These are phyloP conservation scores for Drosophila falleni DNA, from an alignment of 2,888 invertebrate species.

Conservation along the genomic window DNA sequence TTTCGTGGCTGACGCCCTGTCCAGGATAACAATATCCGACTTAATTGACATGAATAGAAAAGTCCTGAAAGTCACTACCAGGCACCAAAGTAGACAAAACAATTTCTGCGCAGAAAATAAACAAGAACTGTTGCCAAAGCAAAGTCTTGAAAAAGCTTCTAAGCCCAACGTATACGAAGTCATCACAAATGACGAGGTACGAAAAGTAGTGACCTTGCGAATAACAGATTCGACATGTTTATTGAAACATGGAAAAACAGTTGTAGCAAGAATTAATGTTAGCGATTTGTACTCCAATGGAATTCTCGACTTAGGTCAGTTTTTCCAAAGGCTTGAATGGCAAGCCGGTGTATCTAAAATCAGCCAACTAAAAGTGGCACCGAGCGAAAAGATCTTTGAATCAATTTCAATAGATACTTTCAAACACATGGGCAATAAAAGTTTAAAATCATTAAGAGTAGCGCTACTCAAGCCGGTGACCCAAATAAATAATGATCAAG, in stretches of 20 bases:
- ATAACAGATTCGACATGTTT: slow-evolving; percentile 7
- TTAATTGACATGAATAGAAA: neutral
- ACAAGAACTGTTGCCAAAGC: slow-evolving; percentile 2
- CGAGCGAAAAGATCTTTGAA: slow-evolving; percentile 20
- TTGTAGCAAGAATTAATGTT: slow-evolving; percentile 18
- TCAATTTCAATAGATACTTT: slow-evolving; percentile 17
- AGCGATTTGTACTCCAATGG: slow-evolving; percentile 15
- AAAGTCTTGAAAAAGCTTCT: slow-evolving; percentile 5
- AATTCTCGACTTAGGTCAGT: slow-evolving; percentile 21
- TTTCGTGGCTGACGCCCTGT: slow-evolving; percentile 9
- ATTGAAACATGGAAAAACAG: slow-evolving; percentile 10
- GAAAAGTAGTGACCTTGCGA: slow-evolving; percentile 18
- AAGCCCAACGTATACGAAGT: neutral
- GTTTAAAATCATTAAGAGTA: slow-evolving; percentile 14
- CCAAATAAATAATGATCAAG: neutral
- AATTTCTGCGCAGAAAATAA: neutral
- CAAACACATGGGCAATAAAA: slow-evolving; percentile 10
- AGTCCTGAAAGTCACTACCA: neutral
- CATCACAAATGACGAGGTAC: slow-evolving; percentile 10
- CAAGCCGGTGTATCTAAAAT: slow-evolving; percentile 12
- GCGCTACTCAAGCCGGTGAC: slow-evolving; percentile 4
- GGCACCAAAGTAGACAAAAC: slow-evolving; percentile 2
- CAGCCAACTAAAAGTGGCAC: slow-evolving; percentile 21
- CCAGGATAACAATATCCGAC: slow-evolving; percentile 8
- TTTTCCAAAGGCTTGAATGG: slow-evolving; percentile 25